phyloP scores from a whole-genome alignment of 2,888 invertebrate genomes.

The Hymenopus coronatus region DNA sequence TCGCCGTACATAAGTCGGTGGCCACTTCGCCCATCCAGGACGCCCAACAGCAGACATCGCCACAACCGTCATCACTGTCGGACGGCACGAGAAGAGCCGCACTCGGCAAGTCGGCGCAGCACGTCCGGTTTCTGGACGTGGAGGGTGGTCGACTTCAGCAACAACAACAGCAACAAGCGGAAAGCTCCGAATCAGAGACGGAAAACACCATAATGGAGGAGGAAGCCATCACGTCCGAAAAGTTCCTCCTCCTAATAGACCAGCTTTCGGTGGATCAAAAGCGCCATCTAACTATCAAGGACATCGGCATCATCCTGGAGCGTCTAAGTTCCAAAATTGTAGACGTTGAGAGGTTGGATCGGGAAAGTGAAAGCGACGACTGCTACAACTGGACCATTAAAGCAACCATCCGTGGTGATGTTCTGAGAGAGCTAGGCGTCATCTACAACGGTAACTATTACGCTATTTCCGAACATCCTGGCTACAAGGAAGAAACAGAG shows the following conservation, averaged over 20 bases:
- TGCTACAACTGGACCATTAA: slow-evolving; percentile 97
- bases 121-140: slow-evolving; percentile 80
- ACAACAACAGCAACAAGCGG: slow-evolving; percentile 46
- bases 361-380: slow-evolving; percentile 89
- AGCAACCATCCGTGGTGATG: slow-evolving; percentile 89
- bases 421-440: slow-evolving; percentile 85
- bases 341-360: slow-evolving; percentile 87
- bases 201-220: slow-evolving; percentile 92
- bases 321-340: slow-evolving; percentile 88
- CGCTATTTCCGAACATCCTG: slow-evolving; percentile 92
- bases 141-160: slow-evolving; percentile 49
- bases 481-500: slow-evolving; percentile 87
- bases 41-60: slow-evolving; percentile 53
- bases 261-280: slow-evolving; percentile 91
- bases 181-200: slow-evolving; percentile 86
- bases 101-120: slow-evolving; percentile 40
- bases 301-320: slow-evolving; percentile 92
- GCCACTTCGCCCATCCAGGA: slow-evolving; percentile 92
- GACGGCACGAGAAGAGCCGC: slow-evolving; percentile 37
- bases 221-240: slow-evolving; percentile 84
- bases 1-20: slow-evolving; percentile 88
- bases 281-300: slow-evolving; percentile 88
- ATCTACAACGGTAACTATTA: slow-evolving; percentile 95
- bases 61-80: slow-evolving; percentile 43
- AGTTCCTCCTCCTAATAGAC: slow-evolving; percentile 89